A percentile compares a stretch with the other conserved stretches of the same genome.
These are phyloP conservation scores for Rhamphomyia laevipes DNA, from an alignment of 2,888 invertebrate genomes.

Conservation along the genomic window DNA sequence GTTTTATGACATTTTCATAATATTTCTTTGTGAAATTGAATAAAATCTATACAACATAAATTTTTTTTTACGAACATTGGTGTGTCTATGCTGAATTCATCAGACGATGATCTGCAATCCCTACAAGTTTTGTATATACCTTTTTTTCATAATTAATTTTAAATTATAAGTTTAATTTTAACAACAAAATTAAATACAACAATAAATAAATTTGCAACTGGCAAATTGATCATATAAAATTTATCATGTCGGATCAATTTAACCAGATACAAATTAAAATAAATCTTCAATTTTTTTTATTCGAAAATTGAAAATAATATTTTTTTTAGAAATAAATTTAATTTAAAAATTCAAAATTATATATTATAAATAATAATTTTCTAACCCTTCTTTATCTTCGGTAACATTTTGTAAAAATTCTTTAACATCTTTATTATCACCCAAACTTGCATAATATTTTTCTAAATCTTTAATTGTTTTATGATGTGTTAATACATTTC, in stretches of 20 bases:
- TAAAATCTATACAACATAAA: too few species aligned
- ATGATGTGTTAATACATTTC: constrained; percentile 79
- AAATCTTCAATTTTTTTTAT: background rate
- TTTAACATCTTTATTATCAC: constrained; percentile 66
- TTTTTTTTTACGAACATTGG: constrained; percentile 17
- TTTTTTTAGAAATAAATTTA: background rate
- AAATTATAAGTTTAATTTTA: background rate
- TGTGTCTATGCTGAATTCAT: constrained; percentile 7
- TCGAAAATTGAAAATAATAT: background rate
- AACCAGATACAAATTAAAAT: too few species aligned
- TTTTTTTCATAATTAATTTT: constrained; percentile 17
- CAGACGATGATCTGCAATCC: constrained; percentile 5
- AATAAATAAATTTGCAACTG: background rate
- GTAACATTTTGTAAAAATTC: constrained; percentile 87
- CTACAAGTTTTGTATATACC: constrained; percentile 21
- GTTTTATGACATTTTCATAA: too few species aligned
- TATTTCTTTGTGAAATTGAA: too few species aligned
- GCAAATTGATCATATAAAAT: background rate
- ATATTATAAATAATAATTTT: too few species aligned
- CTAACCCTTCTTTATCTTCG: constrained; percentile 85
- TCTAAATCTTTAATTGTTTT: constrained; percentile 77
- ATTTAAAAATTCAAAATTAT: background rate
- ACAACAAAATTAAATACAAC: background rate
- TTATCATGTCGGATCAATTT: too few species aligned
- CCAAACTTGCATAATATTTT: constrained; percentile 67